These are phyloP conservation scores for Patagioenas fasciata DNA, from an alignment of 2,113 vertebrate species.

Conservation along the genomic window DNA sequence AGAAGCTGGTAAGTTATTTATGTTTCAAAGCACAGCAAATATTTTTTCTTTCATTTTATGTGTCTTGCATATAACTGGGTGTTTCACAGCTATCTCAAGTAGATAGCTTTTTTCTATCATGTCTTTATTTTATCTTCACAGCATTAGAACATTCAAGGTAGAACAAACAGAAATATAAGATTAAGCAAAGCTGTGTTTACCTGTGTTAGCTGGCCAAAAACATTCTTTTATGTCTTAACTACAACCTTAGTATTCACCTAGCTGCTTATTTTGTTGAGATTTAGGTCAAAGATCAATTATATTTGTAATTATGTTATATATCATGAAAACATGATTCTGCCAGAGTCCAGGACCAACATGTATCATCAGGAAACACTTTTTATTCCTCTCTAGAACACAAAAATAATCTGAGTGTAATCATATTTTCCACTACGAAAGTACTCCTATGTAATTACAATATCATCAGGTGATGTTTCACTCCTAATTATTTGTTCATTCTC, in stretches of 20 bases:
- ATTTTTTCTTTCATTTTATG: background rate
- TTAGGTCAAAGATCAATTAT: slow-evolving; percentile 71
- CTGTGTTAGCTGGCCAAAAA: background rate
- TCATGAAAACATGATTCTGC: slow-evolving; percentile 18
- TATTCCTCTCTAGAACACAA: background rate
- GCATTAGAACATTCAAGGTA: background rate
- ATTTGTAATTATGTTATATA: slow-evolving; percentile 67
- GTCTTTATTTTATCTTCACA: background rate
- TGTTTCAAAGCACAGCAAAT: background rate
- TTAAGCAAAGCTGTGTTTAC: slow-evolving; percentile 6
- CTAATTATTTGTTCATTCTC: background rate
- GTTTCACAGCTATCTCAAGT: background rate
- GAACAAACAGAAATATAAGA: slow-evolving; percentile 4
- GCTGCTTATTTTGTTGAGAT: slow-evolving; percentile 52
- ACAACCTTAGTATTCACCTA: slow-evolving; percentile 41
- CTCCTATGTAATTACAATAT: background rate
- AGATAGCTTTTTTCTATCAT: background rate
- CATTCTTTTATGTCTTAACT: slow-evolving; percentile 11
- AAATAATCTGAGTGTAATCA: background rate
- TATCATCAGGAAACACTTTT: slow-evolving; percentile 33
- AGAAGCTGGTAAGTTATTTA: background rate
- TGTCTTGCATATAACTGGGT: background rate
- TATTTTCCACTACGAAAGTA: background rate
- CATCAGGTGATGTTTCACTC: slow-evolving; percentile 33
- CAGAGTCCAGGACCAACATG: slow-evolving; percentile 10